Conservation (phyloP, 2,888 invertebrate genomes). For the Catocala nupta region DNA sequence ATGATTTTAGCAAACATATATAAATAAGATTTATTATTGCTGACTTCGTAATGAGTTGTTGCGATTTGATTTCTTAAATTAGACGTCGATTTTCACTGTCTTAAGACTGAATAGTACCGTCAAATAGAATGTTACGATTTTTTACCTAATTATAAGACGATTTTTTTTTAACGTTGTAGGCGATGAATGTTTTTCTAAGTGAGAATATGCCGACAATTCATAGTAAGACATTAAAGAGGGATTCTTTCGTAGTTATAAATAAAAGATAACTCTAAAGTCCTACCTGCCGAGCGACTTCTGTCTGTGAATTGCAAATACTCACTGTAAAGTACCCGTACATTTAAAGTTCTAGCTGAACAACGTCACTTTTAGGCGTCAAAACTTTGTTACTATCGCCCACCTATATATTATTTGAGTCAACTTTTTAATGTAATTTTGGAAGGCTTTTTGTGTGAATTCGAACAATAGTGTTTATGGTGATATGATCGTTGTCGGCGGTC, state of each 20-base stretch:
- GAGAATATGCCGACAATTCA: conserved; percentile 47
- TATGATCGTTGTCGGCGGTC: conserved; percentile 71
- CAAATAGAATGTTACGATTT: too few relatives aligned
- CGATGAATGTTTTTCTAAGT: not conserved
- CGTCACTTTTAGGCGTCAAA: conserved; percentile 58
- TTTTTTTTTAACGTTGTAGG: too few relatives aligned
- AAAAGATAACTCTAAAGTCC: conserved; percentile 84
- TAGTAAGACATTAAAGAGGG: conserved; percentile 60
- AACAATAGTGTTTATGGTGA: conserved; percentile 72
- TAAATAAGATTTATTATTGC: too few relatives aligned
- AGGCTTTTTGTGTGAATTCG: conserved; percentile 54
- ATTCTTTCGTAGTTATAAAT: conserved; percentile 83
- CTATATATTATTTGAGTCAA: conserved; percentile 30
- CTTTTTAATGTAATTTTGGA: conserved; percentile 38
- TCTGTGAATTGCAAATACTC: conserved; percentile 84
- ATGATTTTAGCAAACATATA: too few relatives aligned
- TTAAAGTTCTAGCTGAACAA: conserved; percentile 65
- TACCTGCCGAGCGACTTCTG: conserved; percentile 77
- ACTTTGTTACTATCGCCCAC: conserved; percentile 44
- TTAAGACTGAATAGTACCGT: too few relatives aligned
- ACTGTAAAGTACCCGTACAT: conserved; percentile 59
- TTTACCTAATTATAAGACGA: too few relatives aligned
- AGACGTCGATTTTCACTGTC: too few relatives aligned
- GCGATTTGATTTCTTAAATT: too few relatives aligned
- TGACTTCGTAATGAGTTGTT: too few relatives aligned